phyloP scores from a whole-genome alignment of 2,888 invertebrate genomes.

The Pandemis heparana region DNA sequence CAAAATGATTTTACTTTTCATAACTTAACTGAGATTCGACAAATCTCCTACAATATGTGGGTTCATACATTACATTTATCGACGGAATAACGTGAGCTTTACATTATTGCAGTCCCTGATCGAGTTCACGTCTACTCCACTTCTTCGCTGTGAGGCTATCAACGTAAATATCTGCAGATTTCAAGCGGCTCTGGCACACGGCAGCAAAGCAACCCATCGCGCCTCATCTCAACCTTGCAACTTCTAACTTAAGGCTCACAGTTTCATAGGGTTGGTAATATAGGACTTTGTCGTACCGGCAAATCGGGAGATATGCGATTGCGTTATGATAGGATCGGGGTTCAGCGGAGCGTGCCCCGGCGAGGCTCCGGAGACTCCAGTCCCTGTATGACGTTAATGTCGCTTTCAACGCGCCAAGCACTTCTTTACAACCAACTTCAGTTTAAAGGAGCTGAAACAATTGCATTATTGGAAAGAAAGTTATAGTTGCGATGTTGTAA shows the following conservation, averaged over 20 bases:
- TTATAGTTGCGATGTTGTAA: not conserved
- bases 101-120: slow-evolving; percentile 76
- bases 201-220: slow-evolving; percentile 52
- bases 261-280: slow-evolving; percentile 41
- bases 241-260: slow-evolving; percentile 57
- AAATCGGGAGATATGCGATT: slow-evolving; percentile 72
- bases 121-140: slow-evolving; percentile 80
- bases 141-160: slow-evolving; percentile 80
- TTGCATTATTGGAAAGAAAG: slow-evolving; percentile 1
- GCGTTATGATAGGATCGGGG: slow-evolving; percentile 85
- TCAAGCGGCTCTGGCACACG: slow-evolving; percentile 55
- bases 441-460: slow-evolving; percentile 37
- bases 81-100: slow-evolving; percentile 69
- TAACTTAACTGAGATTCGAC: slow-evolving; percentile 29
- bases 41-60: slow-evolving; percentile 40
- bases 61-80: slow-evolving; percentile 62
- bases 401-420: slow-evolving; percentile 67
- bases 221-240: slow-evolving; percentile 45
- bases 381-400: slow-evolving; percentile 74
- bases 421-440: slow-evolving; percentile 62
- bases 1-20: slow-evolving; percentile 4
- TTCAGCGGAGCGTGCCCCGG: slow-evolving; percentile 73
- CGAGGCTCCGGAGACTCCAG: slow-evolving; percentile 60
- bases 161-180: slow-evolving; percentile 83
- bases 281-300: slow-evolving; percentile 60